A percentile compares a stretch with the other conserved stretches of the same genome.
phyloP scores from a whole-genome alignment of 2,113 vertebrate species.

The Cettia cetti region DNA sequence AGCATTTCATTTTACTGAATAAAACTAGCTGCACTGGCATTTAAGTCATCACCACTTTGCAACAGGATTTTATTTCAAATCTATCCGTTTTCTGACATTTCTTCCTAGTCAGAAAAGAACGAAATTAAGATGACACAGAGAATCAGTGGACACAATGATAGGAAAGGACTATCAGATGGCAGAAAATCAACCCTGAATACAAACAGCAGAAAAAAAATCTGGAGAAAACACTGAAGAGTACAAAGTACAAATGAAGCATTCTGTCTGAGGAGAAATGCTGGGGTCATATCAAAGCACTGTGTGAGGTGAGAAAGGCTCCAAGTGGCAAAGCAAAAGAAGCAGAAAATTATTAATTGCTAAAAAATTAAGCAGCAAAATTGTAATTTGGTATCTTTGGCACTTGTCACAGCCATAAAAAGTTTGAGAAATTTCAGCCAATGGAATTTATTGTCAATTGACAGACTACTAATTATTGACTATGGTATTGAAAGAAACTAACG shows the following conservation, averaged over 20 bases:
- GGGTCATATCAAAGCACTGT: neutral
- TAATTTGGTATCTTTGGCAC: neutral
- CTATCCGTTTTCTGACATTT: neutral
- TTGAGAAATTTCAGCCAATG: neutral
- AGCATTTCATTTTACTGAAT: neutral
- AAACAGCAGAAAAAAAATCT: neutral
- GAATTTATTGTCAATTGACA: neutral
- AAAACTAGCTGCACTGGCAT: neutral
- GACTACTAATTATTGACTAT: neutral
- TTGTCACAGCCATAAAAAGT: neutral
- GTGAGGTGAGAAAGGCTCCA: neutral
- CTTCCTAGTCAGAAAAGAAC: neutral
- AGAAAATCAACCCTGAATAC: neutral
- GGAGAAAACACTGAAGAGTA: neutral
- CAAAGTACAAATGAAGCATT: neutral
- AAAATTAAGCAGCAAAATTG: neutral
- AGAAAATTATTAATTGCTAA: neutral
- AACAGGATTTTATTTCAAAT: neutral
- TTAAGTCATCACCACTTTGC: neutral
- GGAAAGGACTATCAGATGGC: neutral
- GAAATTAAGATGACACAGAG: rapidly evolving
- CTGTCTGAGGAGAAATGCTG: neutral
- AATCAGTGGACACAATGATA: neutral
- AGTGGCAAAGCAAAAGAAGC: neutral
- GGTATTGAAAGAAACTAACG: neutral